Conservation (phyloP, 2,888 invertebrate species). For the Cephus rjabovi region DNA sequence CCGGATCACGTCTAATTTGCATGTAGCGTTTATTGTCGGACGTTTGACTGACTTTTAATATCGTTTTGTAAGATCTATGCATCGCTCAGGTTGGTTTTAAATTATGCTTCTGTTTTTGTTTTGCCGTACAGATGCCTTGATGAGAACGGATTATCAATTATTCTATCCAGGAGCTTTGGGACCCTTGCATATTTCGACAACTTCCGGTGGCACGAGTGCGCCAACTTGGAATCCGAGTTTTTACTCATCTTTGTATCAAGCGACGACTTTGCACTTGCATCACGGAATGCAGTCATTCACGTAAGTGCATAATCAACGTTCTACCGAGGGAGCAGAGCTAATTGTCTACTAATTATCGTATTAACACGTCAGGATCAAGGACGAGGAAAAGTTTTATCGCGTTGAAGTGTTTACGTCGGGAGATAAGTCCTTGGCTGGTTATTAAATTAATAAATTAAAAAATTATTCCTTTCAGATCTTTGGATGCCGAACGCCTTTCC, state of each 20-base stretch:
- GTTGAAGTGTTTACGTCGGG: neutral
- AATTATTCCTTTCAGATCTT: slow-evolving; percentile 36
- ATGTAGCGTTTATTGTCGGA: neutral
- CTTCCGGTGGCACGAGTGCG: slow-evolving; percentile 39
- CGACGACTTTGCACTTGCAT: slow-evolving; percentile 58
- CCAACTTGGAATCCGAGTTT: slow-evolving; percentile 62
- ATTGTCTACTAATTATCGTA: neutral
- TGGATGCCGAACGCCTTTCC: slow-evolving; percentile 55
- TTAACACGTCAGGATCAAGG: slow-evolving; percentile 9
- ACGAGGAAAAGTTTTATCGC: slow-evolving; percentile 13
- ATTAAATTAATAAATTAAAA: neutral
- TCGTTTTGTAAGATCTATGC: neutral
- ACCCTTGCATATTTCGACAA: slow-evolving; percentile 58
- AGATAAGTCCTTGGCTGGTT: neutral
- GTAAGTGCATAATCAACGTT: slow-evolving; percentile 36
- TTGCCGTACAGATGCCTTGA: slow-evolving; percentile 50
- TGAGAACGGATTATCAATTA: slow-evolving; percentile 62
- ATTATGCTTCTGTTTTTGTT: no score
- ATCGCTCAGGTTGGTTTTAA: no score
- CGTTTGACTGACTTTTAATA: neutral
- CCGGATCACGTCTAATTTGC: slow-evolving; percentile 18
- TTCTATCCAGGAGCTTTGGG: slow-evolving; percentile 63
- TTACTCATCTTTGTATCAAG: slow-evolving; percentile 62
- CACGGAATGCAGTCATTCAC: slow-evolving; percentile 59
- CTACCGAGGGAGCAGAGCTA: neutral